Evolutionary conservation across 2,797 vertebrate species (phyloP).

Genomic region (Labroides dimidiatus): DNA sequence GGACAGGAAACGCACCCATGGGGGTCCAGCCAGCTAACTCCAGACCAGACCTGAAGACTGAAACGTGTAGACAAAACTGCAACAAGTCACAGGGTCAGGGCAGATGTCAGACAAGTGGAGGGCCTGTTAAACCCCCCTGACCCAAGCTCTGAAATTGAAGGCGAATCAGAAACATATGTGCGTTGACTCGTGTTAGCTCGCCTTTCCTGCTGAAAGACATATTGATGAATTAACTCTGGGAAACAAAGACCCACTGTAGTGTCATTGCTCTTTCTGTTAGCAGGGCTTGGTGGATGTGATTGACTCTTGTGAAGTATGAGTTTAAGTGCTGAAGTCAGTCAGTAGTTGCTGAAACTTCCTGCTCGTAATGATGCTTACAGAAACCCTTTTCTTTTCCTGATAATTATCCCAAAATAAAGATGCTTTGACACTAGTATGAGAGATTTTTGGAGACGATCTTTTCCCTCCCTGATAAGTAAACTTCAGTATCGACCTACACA

Average conservation of each 20-base stretch:
- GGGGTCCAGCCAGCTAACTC: slow-evolving; percentile 30
- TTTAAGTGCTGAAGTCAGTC: slow-evolving; percentile 30
- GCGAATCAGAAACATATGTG: slow-evolving; percentile 71
- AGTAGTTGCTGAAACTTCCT: slow-evolving; percentile 25
- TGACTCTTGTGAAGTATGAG: slow-evolving; percentile 30
- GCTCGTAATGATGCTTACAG: slow-evolving; percentile 26
- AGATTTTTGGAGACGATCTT: neutral
- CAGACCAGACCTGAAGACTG: slow-evolving; percentile 35
- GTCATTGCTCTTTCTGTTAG: slow-evolving; percentile 5
- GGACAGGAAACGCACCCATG: slow-evolving; percentile 49
- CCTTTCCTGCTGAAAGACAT: slow-evolving; percentile 43
- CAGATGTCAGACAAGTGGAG: slow-evolving; percentile 53
- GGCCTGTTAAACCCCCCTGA: slow-evolving; percentile 55
- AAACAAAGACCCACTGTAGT: slow-evolving; percentile 62
- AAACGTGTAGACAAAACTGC: slow-evolving; percentile 66
- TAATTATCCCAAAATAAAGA: slow-evolving; percentile 18
- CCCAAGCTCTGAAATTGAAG: slow-evolving; percentile 60
- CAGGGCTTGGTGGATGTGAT: slow-evolving; percentile 29
- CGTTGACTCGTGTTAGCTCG: slow-evolving; percentile 15
- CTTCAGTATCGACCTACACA: no score
- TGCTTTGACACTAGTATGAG: slow-evolving; percentile 38
- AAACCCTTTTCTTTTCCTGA: slow-evolving; percentile 10
- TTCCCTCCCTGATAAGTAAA: neutral
- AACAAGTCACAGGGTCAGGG: slow-evolving; percentile 52
- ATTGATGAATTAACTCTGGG: slow-evolving; percentile 46